Base-by-base conservation (phyloP, 2,888 invertebrate species). In the Helleia helle region DNA sequence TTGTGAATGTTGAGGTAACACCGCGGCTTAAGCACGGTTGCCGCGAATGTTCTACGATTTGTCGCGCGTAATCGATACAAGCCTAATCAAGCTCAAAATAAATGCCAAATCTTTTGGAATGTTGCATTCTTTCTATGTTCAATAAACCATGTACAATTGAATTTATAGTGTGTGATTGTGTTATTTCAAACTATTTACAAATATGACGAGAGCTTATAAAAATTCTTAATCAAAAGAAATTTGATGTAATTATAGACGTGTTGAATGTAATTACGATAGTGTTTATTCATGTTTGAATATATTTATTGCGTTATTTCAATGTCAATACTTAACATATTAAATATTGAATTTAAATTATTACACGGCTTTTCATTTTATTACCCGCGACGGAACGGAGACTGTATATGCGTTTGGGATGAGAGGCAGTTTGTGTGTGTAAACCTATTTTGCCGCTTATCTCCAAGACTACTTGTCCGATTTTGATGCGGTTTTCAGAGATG, bases 31-130 rank as follows among this genome's bases (percentile, higher is more conserved):
- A n/a, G n/a, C n/a, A n/a, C n/a, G n/a, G n/a, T n/a, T n/a, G n/a
- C n/a, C n/a, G n/a, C n/a, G n/a, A n/a, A n/a, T n/a, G n/a, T n/a
- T n/a, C n/a, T n/a, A n/a, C n/a, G n/a, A n/a, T n/a, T n/a, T n/a
- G n/a, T n/a, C n/a, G n/a, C n/a, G n/a, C n/a, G n/a, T n/a, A n/a
- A n/a, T n/a, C n/a, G n/a, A n/a, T n/a, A n/a, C n/a, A n/a, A n/a
- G n/a, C n/a, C 15, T 15, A 30, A 15, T 9, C 30, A 2, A 34
- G 34, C 34, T 34, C 34, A 34, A 34, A 22, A 34, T n/a, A n/a
- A 18, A 12, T 22, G 34, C 34, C 34, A 34, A 34, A 11, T 12
- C 3, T 18, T 34, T 17, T 12, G 18, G 17, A 8, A 8, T 8
- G 17, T 17, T 34, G 17, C n/a, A n/a, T n/a, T n/a, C n/a, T n/a